These are phyloP conservation scores for Himantopus leucocephalus DNA, from an alignment of 2,113 vertebrate species.

Conservation along the genomic window DNA sequence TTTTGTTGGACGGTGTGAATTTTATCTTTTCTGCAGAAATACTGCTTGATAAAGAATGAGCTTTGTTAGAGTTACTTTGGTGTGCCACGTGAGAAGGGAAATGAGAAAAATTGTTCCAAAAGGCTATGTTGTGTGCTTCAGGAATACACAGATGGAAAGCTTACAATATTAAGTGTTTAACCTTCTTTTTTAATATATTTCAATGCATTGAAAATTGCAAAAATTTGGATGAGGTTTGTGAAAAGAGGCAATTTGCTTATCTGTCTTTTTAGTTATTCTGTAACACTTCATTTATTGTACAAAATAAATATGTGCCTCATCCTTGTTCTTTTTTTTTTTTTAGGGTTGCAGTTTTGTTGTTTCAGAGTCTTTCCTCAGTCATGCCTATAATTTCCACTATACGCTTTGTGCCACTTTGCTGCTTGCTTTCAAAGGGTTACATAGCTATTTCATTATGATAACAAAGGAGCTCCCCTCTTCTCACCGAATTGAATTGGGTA, in stretches of 20 bases:
- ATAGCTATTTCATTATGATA: slow-evolving; percentile 88
- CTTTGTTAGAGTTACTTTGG: not conserved
- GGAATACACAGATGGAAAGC: not conserved
- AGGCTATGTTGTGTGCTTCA: not conserved
- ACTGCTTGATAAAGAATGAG: not conserved
- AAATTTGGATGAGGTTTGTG: not conserved
- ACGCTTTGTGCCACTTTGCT: slow-evolving; percentile 91
- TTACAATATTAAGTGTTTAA: not conserved
- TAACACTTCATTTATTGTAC: not conserved
- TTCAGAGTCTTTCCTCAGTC: slow-evolving; percentile 91
- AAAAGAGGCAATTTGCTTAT: not conserved
- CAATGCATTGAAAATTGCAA: not conserved
- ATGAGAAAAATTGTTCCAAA: not conserved
- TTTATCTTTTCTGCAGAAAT: not conserved
- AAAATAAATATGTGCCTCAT: not conserved
- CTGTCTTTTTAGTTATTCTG: not conserved
- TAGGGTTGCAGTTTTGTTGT: slow-evolving; percentile 92
- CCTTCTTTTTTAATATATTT: not conserved
- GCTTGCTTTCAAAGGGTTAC: slow-evolving; percentile 92
- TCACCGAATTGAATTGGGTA: slow-evolving; percentile 94
- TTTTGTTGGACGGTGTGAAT: not conserved
- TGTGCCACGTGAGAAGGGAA: not conserved
- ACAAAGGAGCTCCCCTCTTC: slow-evolving; percentile 90
- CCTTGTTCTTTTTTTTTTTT: slow-evolving; percentile 16
- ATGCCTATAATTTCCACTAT: slow-evolving; percentile 91